Evolutionary conservation across 2,888 invertebrate species (phyloP), one percentile per base, ranked within the genome.

Genomic region (Crocallis elinguaria): DNA sequence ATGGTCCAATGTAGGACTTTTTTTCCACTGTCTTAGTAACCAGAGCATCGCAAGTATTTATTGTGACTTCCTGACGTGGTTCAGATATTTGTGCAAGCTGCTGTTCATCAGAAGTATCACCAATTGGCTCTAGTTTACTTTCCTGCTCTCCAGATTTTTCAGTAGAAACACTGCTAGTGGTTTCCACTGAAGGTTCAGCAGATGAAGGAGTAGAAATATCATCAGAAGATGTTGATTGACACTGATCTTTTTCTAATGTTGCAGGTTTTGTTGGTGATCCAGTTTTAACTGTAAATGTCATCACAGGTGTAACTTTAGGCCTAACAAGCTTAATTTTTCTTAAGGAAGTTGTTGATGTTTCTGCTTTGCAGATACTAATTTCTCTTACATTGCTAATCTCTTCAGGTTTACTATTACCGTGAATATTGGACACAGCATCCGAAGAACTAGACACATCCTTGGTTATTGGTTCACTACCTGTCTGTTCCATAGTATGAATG

Each of bases 371-470:
- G 81, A 89, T 78, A 84, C 83, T 89, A 73, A 86, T 77, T 80
- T 88, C 89, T 80, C 83, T 88, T 82, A 88, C 68, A 80, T 81
- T 84, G 79, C 83, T 87, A 85, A 82, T 84, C 79, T 86, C 86
- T 78, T 87, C 84, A 70, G 81, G 79, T 70, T 83, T 86, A 67
- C 77, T 71, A 79, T 80, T 85, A 84, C 79, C 82, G 74, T 83
- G 77, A 76, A 78, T 69, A 73, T 71, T 67, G 64, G 80, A 70
- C 67, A 90, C 79, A 62, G 86, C 83, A 75, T 91, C 91, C 37
- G 91, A 91, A 37, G 91, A 91, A 77, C 91, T 91, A 56, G 91
- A 89, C 49, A 91, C 91, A 84, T 87, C 88, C 71, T 91, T 91
- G 49, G 80, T 67, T 46, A 84, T 61, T 62, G 73, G 71, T 65